These are phyloP conservation scores for Callinectes sapidus DNA, from an alignment of 2,888 invertebrate species.

Conservation along the genomic window DNA sequence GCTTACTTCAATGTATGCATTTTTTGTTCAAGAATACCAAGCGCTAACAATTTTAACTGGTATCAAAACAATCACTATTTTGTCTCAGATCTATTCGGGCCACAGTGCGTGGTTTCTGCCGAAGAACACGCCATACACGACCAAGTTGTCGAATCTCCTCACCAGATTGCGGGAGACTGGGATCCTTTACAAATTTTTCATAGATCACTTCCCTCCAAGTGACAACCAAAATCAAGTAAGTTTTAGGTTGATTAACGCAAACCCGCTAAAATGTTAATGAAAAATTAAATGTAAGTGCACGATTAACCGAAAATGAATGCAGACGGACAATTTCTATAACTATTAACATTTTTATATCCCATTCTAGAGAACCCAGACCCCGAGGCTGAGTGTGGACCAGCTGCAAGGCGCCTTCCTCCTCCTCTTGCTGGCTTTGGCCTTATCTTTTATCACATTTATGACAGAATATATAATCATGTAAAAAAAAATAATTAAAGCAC, in stretches of 20 bases:
- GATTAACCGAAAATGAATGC: too few relatives aligned
- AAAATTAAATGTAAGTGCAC: neutral
- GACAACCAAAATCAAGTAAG: neutral
- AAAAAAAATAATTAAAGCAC: neutral
- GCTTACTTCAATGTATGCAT: neutral
- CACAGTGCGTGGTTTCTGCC: slow-evolving; percentile 56
- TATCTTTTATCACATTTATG: neutral
- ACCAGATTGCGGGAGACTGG: slow-evolving; percentile 51
- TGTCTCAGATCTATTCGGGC: slow-evolving; percentile 44
- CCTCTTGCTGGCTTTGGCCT: neutral
- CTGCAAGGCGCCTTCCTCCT: slow-evolving; percentile 42
- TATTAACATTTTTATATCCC: neutral
- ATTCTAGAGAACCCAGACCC: neutral
- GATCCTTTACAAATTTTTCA: slow-evolving; percentile 37
- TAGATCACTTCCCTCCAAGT: slow-evolving; percentile 13
- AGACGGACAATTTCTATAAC: too few relatives aligned
- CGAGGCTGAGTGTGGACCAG: neutral
- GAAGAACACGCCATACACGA: slow-evolving; percentile 58
- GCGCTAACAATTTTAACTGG: neutral
- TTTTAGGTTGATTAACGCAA: neutral
- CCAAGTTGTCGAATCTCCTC: slow-evolving; percentile 33
- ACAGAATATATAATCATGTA: neutral
- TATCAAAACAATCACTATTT: neutral
- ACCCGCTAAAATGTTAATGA: neutral
- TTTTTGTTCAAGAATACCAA: neutral